These are phyloP conservation scores for Drosophila diplacantha DNA, from an alignment of 2,888 invertebrate species.

Conservation along the genomic window DNA sequence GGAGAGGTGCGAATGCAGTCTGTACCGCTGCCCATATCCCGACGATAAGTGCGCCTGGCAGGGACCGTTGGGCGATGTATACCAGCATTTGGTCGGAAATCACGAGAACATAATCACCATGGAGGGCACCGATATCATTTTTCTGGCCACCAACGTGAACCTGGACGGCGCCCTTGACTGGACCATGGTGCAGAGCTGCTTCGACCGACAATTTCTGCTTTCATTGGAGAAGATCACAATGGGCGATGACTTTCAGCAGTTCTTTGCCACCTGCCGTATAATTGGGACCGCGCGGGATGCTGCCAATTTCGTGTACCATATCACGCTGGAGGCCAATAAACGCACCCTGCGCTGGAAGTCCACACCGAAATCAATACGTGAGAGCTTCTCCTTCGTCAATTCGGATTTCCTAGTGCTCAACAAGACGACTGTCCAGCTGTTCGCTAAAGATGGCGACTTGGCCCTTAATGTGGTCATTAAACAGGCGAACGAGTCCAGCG, in stretches of 20 bases:
- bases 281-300: conserved; percentile 99
- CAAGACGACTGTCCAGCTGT: conserved; percentile 97
- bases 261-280: conserved; percentile 98
- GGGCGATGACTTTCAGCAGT: conserved; percentile 96
- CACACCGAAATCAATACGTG: conserved; percentile 98
- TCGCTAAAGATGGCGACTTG: conserved; percentile 98
- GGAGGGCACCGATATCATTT: conserved; percentile 99
- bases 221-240: conserved; percentile 99
- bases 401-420: conserved; percentile 99
- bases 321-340: conserved; percentile 83
- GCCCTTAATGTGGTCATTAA: conserved; percentile 99
- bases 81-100: conserved; percentile 96
- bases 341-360: conserved; percentile 85
- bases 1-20: conserved; percentile 97
- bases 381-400: conserved; percentile 98
- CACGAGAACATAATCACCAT: conserved; percentile 99
- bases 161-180: conserved; percentile 99
- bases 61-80: conserved; percentile 98
- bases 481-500: conserved; percentile 22
- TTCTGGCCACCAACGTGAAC: conserved; percentile 99
- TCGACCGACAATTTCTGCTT: conserved; percentile 99
- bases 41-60: conserved; percentile 99
- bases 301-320: conserved; percentile 97
- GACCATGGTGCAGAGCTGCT: conserved; percentile 99
- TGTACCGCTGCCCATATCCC: conserved; percentile 99